Evolutionary conservation across 1,140 invertebrate species (phyloP).

Genomic region (Triops longicaudatus): DNA sequence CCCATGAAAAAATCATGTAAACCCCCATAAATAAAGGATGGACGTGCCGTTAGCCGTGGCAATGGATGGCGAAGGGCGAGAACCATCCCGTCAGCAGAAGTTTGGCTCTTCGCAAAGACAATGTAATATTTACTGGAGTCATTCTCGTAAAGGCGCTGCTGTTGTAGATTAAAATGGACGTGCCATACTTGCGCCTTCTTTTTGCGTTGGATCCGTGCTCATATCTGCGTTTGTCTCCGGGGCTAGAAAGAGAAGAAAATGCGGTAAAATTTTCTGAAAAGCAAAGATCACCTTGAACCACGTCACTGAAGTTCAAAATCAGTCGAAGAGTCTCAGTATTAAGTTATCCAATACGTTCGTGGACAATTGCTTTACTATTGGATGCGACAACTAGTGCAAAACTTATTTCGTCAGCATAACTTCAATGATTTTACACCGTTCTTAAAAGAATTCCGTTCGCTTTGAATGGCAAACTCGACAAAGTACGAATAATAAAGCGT

Average conservation of each 20-base stretch:
- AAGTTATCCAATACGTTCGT: too few relatives aligned
- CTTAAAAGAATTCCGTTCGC: neutral
- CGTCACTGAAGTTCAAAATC: too few relatives aligned
- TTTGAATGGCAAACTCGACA: too few relatives aligned
- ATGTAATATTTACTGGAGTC: slow-evolving; percentile 28
- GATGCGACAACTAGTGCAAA: too few relatives aligned
- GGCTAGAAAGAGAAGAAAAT: too few relatives aligned
- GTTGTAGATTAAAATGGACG: slow-evolving; percentile 21
- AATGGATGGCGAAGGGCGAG: slow-evolving; percentile 23
- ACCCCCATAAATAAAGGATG: slow-evolving; percentile 21
- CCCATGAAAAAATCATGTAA: neutral
- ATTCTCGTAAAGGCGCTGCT: slow-evolving; percentile 22
- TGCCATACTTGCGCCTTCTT: neutral
- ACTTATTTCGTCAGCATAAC: neutral
- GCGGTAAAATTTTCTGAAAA: too few relatives aligned
- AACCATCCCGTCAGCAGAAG: slow-evolving; percentile 19
- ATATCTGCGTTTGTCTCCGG: too few relatives aligned
- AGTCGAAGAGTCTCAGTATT: too few relatives aligned
- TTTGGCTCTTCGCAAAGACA: neutral
- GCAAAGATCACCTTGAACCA: too few relatives aligned
- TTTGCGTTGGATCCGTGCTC: too few relatives aligned
- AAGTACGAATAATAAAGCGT: neutral
- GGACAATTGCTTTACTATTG: too few relatives aligned
- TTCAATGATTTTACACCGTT: neutral
- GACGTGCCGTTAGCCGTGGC: slow-evolving; percentile 27